Evolutionary conservation across 2,113 vertebrate genomes (phyloP).

Genomic region (Apodemus sylvaticus): DNA sequence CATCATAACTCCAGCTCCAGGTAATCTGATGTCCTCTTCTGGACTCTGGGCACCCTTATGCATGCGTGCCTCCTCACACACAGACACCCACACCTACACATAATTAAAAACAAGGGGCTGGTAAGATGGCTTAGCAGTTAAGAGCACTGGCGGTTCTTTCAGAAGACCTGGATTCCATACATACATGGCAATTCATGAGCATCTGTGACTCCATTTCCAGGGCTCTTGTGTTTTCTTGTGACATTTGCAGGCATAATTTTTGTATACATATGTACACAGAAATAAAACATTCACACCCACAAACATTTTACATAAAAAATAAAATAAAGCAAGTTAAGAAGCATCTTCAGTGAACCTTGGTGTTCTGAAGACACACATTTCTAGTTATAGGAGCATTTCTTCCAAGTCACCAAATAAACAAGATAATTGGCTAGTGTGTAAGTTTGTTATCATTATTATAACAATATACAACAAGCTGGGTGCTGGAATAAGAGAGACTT

Average conservation of each 20-base stretch:
- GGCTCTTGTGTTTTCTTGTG: background rate
- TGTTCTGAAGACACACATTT: background rate
- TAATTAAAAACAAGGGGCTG: background rate
- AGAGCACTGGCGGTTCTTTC: background rate
- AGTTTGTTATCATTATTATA: background rate
- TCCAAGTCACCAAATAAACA: background rate
- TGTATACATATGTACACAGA: background rate
- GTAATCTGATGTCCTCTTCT: background rate
- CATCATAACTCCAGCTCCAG: background rate
- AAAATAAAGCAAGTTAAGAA: background rate
- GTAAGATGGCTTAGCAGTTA: background rate
- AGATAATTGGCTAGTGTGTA: background rate
- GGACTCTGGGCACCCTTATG: background rate
- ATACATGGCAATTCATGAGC: background rate
- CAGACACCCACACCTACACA: background rate
- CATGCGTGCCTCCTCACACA: background rate
- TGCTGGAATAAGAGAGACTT: background rate
- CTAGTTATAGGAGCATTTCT: background rate
- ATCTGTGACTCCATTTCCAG: background rate
- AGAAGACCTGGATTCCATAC: background rate
- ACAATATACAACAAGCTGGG: background rate
- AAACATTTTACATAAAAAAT: background rate
- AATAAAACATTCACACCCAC: background rate
- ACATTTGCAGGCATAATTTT: background rate
- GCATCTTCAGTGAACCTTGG: background rate